These are phyloP conservation scores for Macropis europaea DNA, from an alignment of 2,888 invertebrate genomes.

Conservation along the genomic window DNA sequence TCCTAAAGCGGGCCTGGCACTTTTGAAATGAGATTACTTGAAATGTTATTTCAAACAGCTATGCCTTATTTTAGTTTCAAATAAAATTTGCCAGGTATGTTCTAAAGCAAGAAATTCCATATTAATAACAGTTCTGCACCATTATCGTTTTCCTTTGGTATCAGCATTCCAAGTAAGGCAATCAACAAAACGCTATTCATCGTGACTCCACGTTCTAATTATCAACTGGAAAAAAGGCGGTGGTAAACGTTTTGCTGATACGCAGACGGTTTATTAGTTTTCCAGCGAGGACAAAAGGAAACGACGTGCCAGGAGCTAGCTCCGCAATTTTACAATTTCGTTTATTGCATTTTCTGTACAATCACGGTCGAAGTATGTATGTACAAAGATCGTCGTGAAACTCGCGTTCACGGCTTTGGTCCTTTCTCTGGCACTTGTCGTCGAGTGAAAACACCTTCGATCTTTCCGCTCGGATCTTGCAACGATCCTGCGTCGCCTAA, in stretches of 20 bases:
- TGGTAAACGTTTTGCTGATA: not conserved
- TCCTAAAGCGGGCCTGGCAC: too few species aligned
- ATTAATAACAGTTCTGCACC: too few species aligned
- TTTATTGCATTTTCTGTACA: slow-evolving; percentile 6
- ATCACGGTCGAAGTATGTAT: not conserved
- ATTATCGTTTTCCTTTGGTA: too few species aligned
- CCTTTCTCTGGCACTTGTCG: slow-evolving; percentile 43
- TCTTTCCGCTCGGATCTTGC: slow-evolving; percentile 8
- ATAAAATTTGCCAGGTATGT: too few species aligned
- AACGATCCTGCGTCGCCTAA: slow-evolving; percentile 7
- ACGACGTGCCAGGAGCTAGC: not conserved
- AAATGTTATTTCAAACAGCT: too few species aligned
- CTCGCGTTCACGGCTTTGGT: slow-evolving; percentile 15
- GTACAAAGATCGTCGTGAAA: not conserved
- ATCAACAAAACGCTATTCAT: not conserved
- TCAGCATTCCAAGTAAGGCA: too few species aligned
- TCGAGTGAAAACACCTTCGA: slow-evolving; percentile 28
- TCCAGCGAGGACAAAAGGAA: not conserved
- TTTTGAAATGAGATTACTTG: too few species aligned
- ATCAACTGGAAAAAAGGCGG: not conserved
- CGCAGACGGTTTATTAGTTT: not conserved
- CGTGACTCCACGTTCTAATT: not conserved
- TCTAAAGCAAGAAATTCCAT: too few species aligned
- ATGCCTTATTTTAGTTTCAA: too few species aligned
- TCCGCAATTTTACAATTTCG: not conserved